phyloP scores from a whole-genome alignment of 2,888 invertebrate species.

The Desoria tigrina region DNA sequence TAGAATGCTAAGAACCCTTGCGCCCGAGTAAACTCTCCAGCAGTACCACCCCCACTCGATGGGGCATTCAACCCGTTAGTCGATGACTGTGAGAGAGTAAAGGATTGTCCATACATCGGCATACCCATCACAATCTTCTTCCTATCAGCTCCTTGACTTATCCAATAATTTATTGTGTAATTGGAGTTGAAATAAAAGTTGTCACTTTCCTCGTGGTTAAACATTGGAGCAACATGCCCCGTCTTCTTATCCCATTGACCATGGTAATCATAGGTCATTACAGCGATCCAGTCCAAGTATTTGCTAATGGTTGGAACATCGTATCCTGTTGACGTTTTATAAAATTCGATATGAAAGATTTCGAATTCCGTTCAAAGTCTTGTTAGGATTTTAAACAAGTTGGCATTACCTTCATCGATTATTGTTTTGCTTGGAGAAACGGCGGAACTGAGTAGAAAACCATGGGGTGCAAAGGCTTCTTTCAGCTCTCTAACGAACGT shows the following conservation, averaged over 20 bases:
- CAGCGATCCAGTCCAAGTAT: conserved; percentile 56
- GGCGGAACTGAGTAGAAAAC: conserved; percentile 72
- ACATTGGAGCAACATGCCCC: conserved; percentile 56
- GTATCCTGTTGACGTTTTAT: conserved; percentile 52
- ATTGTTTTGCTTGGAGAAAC: conserved; percentile 82
- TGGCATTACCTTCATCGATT: conserved; percentile 67
- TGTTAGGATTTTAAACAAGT: not conserved
- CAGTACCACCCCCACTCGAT: conserved; percentile 68
- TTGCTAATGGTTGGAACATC: conserved; percentile 54
- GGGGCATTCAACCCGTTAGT: conserved; percentile 64
- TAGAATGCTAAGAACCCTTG: conserved; percentile 75
- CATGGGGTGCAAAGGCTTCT: conserved; percentile 69
- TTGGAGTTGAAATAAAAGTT: conserved; percentile 57
- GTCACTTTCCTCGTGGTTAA: conserved; percentile 51
- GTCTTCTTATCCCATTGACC: conserved; percentile 56
- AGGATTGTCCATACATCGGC: conserved; percentile 57
- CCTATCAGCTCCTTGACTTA: conserved; percentile 66
- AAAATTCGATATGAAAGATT: not conserved
- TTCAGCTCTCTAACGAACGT: conserved; percentile 74
- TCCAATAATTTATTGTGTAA: conserved; percentile 73
- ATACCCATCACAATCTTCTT: conserved; percentile 69
- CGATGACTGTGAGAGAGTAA: conserved; percentile 56
- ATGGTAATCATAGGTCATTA: conserved; percentile 56
- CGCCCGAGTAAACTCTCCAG: conserved; percentile 69
- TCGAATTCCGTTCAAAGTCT: too few species aligned